These are phyloP conservation scores for Struthio camelus DNA, from an alignment of 2,113 vertebrate species.

Conservation along the genomic window DNA sequence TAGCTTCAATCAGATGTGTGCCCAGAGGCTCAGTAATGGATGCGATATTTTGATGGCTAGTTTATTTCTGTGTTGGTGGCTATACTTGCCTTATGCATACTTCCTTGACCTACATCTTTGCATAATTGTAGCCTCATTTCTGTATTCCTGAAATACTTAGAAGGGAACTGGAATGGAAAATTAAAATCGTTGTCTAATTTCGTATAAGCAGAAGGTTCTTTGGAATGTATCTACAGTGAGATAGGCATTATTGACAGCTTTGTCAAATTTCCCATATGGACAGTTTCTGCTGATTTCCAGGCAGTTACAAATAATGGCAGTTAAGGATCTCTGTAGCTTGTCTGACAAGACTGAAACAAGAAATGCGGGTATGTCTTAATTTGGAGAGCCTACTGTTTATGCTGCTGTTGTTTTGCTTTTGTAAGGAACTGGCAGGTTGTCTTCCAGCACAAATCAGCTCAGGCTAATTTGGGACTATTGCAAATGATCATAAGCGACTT, in stretches of 20 bases:
- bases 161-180: not conserved
- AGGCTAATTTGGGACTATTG: not conserved
- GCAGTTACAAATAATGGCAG: slow-evolving; percentile 33
- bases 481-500: not conserved
- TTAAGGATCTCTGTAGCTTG: slow-evolving; percentile 8
- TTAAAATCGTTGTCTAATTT: not conserved
- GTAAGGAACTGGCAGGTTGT: not conserved
- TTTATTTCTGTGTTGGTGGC: not conserved
- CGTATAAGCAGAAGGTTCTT: not conserved
- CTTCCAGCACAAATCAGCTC: not conserved
- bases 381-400: not conserved
- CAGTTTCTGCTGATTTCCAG: slow-evolving; percentile 8
- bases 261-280: slow-evolving; percentile 26
- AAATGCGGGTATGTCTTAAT: not conserved
- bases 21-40: not conserved
- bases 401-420: not conserved
- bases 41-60: not conserved
- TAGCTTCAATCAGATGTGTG: not conserved
- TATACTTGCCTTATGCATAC: not conserved
- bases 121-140: not conserved
- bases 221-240: not conserved
- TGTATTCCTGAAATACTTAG: not conserved
- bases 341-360: slow-evolving; percentile 19
- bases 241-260: slow-evolving; percentile 29
- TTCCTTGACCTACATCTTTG: not conserved